Evolutionary conservation across 2,888 invertebrate genomes (phyloP), one percentile per base, ranked within the genome.

Genomic region (Baccha elongata): DNA sequence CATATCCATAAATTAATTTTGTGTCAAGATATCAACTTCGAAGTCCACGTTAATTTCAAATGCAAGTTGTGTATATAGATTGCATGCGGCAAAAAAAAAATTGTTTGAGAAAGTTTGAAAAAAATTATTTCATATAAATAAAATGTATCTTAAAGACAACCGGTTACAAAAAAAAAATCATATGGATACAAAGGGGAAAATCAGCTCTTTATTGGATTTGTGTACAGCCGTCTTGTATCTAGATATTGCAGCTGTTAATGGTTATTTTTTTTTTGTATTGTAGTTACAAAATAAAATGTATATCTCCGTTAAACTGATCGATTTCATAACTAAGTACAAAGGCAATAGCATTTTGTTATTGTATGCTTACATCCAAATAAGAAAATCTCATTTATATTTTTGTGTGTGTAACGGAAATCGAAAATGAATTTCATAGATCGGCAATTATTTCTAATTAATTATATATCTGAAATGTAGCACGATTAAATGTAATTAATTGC

Each of bases 251-350:
- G 35, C 35, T 53, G 35, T n/a, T 35, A 53, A 21, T 13, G 53
- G 53, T 53, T 8, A 21, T 21, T 21, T 53, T 53, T 8, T 13
- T 21, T 21, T 53, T 21, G 21, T 21, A 53, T 53, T 13, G 21
- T 8, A 53, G 8, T n/a, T 53, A 3, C n/a, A 35, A n/a, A 37
- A 29, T 29, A 29, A 3, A 29, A 1, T 1, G 10, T 29, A 5
- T 13, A 35, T 53, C 53, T 53, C 53, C 35, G 21, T 3, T 7
- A 8, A 37, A 35, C 35, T 53, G 53, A 53, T 53, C 35, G 35
- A 37, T 53, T 53, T 53, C 35, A 53, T 35, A 52, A 52, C 52
- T 52, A 53, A 53, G 35, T 53, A 53, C 21, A n/a, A n/a, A n/a
- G 13, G 53, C 13, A 37, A 53, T 53, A 35, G n/a, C n/a, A n/a